Conservation (phyloP, 2,888 invertebrate species). For the Pinctada fucata region DNA sequence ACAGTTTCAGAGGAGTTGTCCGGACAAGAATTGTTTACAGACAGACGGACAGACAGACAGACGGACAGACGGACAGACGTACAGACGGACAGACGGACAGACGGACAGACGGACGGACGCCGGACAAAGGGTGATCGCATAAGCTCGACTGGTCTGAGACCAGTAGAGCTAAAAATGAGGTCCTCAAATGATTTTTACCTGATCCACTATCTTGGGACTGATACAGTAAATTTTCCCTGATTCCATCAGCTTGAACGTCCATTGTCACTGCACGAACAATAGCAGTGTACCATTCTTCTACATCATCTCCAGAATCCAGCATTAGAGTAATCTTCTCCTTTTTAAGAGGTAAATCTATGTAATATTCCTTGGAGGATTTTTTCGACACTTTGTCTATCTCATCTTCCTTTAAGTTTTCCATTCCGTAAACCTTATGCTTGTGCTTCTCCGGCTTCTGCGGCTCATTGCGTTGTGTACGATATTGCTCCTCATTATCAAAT, state of each 20-base stretch:
- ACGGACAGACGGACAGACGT: no score
- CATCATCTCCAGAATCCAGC: slow-evolving; percentile 15
- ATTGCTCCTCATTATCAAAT: slow-evolving; percentile 7
- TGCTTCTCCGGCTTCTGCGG: slow-evolving; percentile 11
- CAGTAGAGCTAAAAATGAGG: no score
- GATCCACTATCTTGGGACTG: not conserved
- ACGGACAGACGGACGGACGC: no score
- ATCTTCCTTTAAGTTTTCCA: slow-evolving; percentile 16
- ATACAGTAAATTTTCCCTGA: slow-evolving; percentile 22
- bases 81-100: no score
- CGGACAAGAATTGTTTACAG: no score
- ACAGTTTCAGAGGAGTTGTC: no score
- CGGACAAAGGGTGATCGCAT: no score
- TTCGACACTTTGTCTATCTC: slow-evolving; percentile 32
- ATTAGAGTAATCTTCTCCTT: slow-evolving; percentile 34
- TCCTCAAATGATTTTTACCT: not conserved
- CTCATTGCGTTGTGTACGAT: not conserved
- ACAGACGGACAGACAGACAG: no score
- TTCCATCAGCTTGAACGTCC: not conserved
- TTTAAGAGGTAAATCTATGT: slow-evolving; percentile 34
- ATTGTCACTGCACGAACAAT: slow-evolving; percentile 11
- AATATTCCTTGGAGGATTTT: slow-evolving; percentile 30
- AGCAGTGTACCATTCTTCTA: slow-evolving; percentile 27
- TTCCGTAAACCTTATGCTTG: slow-evolving; percentile 15
- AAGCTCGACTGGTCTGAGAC: no score